phyloP scores from a whole-genome alignment of 2,797 vertebrate species.

The Lepilemur ruficaudatus region DNA sequence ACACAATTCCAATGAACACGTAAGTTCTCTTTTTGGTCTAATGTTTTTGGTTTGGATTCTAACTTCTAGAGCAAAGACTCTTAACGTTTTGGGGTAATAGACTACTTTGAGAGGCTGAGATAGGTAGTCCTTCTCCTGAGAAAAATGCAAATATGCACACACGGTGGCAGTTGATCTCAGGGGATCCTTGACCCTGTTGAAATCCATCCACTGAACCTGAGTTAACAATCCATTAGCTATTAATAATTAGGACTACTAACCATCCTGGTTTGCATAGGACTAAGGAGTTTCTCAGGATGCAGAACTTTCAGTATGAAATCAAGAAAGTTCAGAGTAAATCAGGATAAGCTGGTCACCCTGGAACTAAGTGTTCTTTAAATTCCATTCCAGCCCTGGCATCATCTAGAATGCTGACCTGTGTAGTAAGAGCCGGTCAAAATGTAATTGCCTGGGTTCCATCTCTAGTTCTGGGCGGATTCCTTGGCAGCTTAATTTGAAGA shows the following conservation, averaged over 20 bases:
- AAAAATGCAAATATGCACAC: not conserved
- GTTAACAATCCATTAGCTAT: not conserved
- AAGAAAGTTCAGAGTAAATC: not conserved
- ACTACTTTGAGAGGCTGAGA: not conserved
- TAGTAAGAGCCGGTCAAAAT: slow-evolving; percentile 89
- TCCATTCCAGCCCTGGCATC: not conserved
- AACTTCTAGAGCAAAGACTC: slow-evolving; percentile 15
- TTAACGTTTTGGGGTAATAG: not conserved
- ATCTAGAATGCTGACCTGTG: slow-evolving; percentile 86
- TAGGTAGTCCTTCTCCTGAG: not conserved
- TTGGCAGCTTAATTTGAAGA: slow-evolving; percentile 89
- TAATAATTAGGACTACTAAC: not conserved
- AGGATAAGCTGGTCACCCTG: not conserved
- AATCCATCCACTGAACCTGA: not conserved
- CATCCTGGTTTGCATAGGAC: not conserved
- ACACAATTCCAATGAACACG: not conserved
- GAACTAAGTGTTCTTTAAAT: not conserved
- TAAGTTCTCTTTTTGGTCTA: not conserved
- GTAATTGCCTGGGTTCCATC: slow-evolving; percentile 87
- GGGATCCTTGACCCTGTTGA: not conserved
- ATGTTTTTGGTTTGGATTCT: not conserved
- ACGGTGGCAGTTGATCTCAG: not conserved
- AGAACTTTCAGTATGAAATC: not conserved
- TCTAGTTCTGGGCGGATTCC: slow-evolving; percentile 90
- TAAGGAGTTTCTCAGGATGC: not conserved